Evolutionary conservation across 2,888 invertebrate genomes (phyloP).

Genomic region (Habrosyne pyritoides): DNA sequence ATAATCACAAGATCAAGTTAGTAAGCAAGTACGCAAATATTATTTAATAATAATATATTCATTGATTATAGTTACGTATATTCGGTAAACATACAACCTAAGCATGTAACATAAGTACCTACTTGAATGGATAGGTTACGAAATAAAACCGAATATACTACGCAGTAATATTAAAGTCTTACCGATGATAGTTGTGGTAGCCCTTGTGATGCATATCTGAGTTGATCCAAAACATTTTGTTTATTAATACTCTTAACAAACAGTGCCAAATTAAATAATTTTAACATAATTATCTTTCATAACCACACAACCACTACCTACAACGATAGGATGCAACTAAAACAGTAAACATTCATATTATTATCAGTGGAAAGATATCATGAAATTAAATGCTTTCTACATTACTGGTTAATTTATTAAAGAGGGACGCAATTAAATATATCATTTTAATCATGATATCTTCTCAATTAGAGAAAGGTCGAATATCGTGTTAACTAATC

Average conservation of each 20-base stretch:
- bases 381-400: no score
- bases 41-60: no score
- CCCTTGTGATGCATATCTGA: slow-evolving; percentile 58
- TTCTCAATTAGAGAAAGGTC: no score
- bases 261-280: slow-evolving; percentile 35
- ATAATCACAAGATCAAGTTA: no score
- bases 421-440: no score
- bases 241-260: slow-evolving; percentile 43
- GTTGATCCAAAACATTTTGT: slow-evolving; percentile 42
- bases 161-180: slow-evolving; percentile 12
- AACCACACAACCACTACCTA: slow-evolving; percentile 1
- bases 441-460: no score
- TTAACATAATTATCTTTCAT: slow-evolving; percentile 38
- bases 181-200: slow-evolving; percentile 74
- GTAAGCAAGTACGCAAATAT: no score
- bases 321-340: neutral
- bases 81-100: neutral
- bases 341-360: neutral
- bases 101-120: no score
- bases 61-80: no score
- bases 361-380: neutral
- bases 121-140: no score
- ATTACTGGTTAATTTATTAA: no score
- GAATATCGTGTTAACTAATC: no score
- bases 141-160: neutral